Evolutionary conservation across 2,113 vertebrate species (phyloP), one percentile per base, ranked within the genome.

Genomic region (Ammodytes dubius): DNA sequence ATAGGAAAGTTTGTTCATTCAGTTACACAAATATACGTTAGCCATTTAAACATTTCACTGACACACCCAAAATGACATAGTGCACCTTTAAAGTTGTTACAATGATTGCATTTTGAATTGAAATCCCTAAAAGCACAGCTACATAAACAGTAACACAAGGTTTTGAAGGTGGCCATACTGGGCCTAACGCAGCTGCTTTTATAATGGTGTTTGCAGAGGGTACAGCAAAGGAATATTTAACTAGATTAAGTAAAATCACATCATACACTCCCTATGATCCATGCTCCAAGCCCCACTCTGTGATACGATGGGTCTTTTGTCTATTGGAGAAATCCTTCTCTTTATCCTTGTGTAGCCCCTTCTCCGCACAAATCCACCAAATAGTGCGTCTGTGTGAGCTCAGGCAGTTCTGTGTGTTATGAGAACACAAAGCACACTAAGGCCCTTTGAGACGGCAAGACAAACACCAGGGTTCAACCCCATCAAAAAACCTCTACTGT

Each of bases 401-500:
- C 77, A 84, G 76, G 72, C 83, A 78, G 68, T 83, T 27, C 27
- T 83, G 86, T 88, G 87, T 92, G 92, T 92, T 92, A 90, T 92
- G 91, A 93, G 90, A 92, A 88, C 88, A 85, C 88, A 88, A 88
- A 91, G 82, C 88, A 90, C 86, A 92, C 89, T 79, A 40, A 87
- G 89, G 82, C 91, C 92, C 88, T 90, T 65, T 40, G 93, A 94
- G 92, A 92, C 87, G 70, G 78, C 75, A 90, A 94, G 92, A 92
- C 92, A 94, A 94, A 94, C 92, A 93, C 40, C 85, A 79, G 87
- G 89, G 88, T 92, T 85, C 87, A 92, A 88, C 87, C 85, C 89
- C 89, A 93, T 92, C 87, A 92, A 82, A 93, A 93, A 91, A 87
- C 80, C 91, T 90, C 90, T 80, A 93, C 92, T 91, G 87, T 90